These are phyloP conservation scores for Aphelenchoides avenae DNA, from an alignment of 1,140 invertebrate genomes.

Conservation along the genomic window DNA sequence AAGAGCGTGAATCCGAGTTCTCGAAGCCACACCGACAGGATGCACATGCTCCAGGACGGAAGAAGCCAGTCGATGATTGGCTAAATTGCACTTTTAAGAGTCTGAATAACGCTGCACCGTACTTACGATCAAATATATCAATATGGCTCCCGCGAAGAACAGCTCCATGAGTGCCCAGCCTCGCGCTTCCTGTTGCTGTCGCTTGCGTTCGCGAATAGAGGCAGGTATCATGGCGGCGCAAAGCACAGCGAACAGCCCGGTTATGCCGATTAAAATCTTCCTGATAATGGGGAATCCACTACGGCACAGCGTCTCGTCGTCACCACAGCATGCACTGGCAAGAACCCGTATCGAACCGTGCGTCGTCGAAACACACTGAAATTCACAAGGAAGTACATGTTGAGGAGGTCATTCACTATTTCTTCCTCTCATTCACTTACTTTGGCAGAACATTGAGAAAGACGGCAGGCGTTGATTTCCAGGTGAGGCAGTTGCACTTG, in stretches of 20 bases:
- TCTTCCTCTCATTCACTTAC: conserved; percentile 16
- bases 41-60: conserved; percentile 68
- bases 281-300: too few relatives aligned
- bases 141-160: conserved; percentile 74
- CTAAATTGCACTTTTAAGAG: conserved; percentile 63
- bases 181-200: conserved; percentile 69
- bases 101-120: conserved; percentile 3
- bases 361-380: conserved; percentile 7
- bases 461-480: conserved; percentile 24
- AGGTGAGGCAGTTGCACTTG: conserved; percentile 33
- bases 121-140: conserved; percentile 79
- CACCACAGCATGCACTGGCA: too few relatives aligned
- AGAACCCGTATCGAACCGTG: conserved; percentile 10
- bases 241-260: conserved; percentile 37
- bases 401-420: conserved; percentile 5
- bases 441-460: conserved; percentile 28
- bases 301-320: too few relatives aligned
- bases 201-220: conserved; percentile 40
- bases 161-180: conserved; percentile 81
- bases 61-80: conserved; percentile 76
- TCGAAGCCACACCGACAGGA: conserved; percentile 78
- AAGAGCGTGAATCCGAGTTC: conserved; percentile 83
- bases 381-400: background rate
- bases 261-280: conserved; percentile 25
- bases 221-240: conserved; percentile 43